Base-by-base conservation (phyloP, 2,113 vertebrate genomes). In the Sorex araneus region DNA sequence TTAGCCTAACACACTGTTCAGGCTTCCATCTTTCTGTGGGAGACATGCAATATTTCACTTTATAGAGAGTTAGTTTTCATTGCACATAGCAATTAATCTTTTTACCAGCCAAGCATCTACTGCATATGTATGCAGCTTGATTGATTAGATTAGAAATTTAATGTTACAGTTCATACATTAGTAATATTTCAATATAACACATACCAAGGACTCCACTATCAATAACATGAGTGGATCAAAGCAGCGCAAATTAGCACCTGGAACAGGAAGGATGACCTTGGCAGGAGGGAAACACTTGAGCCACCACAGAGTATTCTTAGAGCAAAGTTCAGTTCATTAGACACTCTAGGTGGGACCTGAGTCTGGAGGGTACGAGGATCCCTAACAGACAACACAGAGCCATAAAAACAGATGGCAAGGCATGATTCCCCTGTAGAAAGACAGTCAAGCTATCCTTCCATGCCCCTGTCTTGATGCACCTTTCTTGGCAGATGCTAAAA, bases 61-160 rank as follows among this genome's bases (percentile, higher is more conserved):
- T 93, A 97, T 84, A 95, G 84, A 97, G 97, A 96, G 94, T 94
- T 97, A 94, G 69, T 97, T 98, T 98, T 97, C 94, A 93, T 94
- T 92, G 95, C 92, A 97, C 95, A 93, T 93, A 91, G 97, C 97
- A 98, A 98, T 98, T 98, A 98, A 98, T 98, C 98, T 98, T 97
- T 97, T 97, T 97, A 97, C 97, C 97, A 98, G 97, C 96, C 92
- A 97, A 97, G 96, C 95, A 93, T 97, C 97, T 94, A 97, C 96
- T 98, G 97, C 97, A 97, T 98, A 97, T 97, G 97, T 96, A 97
- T 97, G 95, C 94, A 86, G 92, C 90, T 96, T 98, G 98, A 98
- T 98, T 98, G 98, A 98, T 98, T 98, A 97, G 97, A 98, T 98
- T 97, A 97, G 97, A 98, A 98, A 98, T 98, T 84, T 97, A 98